Conservation (phyloP, 2,113 vertebrate genomes). For the Arothron firmamentum region DNA sequence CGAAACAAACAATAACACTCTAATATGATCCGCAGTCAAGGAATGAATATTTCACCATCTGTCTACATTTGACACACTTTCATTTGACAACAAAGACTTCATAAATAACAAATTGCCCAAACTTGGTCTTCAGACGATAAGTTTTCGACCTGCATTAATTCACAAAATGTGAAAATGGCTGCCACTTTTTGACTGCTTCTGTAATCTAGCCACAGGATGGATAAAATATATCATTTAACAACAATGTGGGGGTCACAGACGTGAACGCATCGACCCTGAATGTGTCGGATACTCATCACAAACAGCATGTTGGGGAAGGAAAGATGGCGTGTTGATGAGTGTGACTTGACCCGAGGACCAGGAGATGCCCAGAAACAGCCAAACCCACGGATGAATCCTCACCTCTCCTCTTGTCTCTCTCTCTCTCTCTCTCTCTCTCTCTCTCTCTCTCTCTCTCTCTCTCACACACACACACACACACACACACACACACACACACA, state of each 20-base stretch:
- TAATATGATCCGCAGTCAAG: slow-evolving; percentile 69
- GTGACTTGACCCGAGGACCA: background rate
- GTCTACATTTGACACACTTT: slow-evolving; percentile 75
- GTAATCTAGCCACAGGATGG: slow-evolving; percentile 46
- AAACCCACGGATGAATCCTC: no score
- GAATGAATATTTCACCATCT: slow-evolving; percentile 78
- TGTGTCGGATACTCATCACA: background rate
- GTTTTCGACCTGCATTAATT: slow-evolving; percentile 59
- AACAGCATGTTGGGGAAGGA: slow-evolving; percentile 6
- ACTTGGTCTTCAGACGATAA: slow-evolving; percentile 62
- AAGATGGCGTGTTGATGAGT: background rate
- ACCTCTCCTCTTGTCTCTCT: no score
- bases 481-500: no score
- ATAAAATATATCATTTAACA: slow-evolving; percentile 32
- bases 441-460: no score
- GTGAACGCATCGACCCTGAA: slow-evolving; percentile 34
- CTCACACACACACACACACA: no score
- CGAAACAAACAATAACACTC: slow-evolving; percentile 75
- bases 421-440: no score
- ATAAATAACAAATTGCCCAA: slow-evolving; percentile 65
- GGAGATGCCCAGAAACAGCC: no score
- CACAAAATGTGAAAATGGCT: slow-evolving; percentile 29
- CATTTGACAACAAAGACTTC: slow-evolving; percentile 68
- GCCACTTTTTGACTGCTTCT: slow-evolving; percentile 15
- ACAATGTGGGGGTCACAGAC: slow-evolving; percentile 26